Base-by-base conservation (phyloP, 2,113 vertebrate genomes). In the Leuciscus idus region DNA sequence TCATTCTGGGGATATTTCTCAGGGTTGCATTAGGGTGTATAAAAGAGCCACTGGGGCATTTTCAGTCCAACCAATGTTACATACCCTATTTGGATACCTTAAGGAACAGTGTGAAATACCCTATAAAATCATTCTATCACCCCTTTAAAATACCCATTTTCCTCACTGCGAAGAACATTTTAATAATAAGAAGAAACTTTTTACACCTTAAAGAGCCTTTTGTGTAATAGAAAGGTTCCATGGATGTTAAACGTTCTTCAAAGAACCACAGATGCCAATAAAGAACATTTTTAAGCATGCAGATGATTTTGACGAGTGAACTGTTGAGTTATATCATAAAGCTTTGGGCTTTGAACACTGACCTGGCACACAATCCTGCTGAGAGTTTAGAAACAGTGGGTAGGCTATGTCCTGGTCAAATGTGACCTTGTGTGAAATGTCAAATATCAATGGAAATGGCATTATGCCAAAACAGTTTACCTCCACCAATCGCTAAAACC, bases 291-390 rank as follows among this genome's bases (percentile, higher is more conserved):
- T 21, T 36, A 43, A 39, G 10, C 4, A 2, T 46, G 70, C 62
- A 72, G 48, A 48, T 81, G 57, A 81, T 76, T 76, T 81, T 81
- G 55, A 30, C 57, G 43, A 75, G 55, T 77, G 82, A 84, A 81
- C 30, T 48, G 26, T 86, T 62, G 52, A 21, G 19, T 57, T 57
- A 57, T 57, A 75, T 61, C 68, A 81, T 78, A 84, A 72, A 72
- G 76, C 75, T 76, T 46, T 81, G 76, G 76, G 86, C 82, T 84
- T 77, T 77, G 81, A 77, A 62, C 66, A 43, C 68, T 81, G 79
- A 84, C 50, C 81, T 85, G 75, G 61, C 73, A 85, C 50, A 78
- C 84, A 82, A 72, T 76, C 77, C 61, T 82, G 83, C 85, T 87
- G 88, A 87, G 83, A 87, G 77, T 86, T 82, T 80, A 50, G 78